Percentiles rank a stretch among this genome's conserved stretches.
Conservation (phyloP, 2,113 vertebrate genomes). For the Rhea americana region DNA sequence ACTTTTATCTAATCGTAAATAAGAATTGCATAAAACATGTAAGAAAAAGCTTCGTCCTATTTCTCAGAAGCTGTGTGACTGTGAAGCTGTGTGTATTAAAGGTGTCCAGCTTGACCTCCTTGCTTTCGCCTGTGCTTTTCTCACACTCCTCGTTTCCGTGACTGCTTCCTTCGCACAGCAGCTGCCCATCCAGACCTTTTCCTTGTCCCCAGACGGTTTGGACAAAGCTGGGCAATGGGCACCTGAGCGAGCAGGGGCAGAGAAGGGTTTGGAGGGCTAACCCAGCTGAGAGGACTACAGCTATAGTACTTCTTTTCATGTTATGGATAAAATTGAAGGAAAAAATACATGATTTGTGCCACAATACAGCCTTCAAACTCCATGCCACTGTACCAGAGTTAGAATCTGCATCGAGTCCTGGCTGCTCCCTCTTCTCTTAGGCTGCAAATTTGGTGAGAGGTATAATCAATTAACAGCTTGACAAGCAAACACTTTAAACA, state of each 20-base stretch:
- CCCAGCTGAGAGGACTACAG: not conserved
- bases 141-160: not conserved
- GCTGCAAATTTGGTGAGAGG: not conserved
- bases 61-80: not conserved
- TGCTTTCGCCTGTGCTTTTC: not conserved
- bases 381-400: not conserved
- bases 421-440: not conserved
- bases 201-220: not conserved
- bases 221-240: not conserved
- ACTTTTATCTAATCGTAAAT: not conserved
- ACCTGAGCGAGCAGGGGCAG: not conserved
- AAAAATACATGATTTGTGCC: not conserved
- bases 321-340: not conserved
- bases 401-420: not conserved
- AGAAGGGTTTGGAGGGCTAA: not conserved
- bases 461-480: not conserved
- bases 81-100: not conserved
- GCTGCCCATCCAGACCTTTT: not conserved
- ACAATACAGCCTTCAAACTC: not conserved
- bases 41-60: not conserved
- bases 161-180: not conserved
- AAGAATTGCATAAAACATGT: not conserved
- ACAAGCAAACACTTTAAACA: not conserved
- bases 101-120: not conserved
- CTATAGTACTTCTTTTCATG: not conserved